phyloP scores from a whole-genome alignment of 2,113 vertebrate genomes.

The Taxidea taxus region DNA sequence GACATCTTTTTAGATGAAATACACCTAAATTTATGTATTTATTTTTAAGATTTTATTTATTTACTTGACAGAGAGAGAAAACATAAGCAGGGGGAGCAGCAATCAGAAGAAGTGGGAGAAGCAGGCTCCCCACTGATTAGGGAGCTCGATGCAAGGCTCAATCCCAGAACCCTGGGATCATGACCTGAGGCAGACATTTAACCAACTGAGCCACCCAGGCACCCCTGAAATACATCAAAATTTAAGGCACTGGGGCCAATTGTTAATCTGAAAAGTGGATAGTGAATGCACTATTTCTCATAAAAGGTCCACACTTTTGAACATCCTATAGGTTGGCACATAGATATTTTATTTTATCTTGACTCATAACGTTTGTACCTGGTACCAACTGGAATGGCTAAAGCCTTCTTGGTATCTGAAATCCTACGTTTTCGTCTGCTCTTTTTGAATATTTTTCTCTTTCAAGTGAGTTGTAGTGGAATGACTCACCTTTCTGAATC shows the following conservation, averaged over 20 bases:
- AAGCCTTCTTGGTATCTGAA: not conserved
- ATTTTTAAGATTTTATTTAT: no score
- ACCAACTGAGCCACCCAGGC: no score
- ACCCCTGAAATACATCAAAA: not conserved
- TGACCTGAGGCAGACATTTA: no score
- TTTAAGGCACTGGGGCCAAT: not conserved
- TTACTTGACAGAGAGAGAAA: no score
- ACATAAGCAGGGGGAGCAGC: no score
- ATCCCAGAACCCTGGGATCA: no score
- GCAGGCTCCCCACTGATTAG: no score
- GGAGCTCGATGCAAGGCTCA: no score
- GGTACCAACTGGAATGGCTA: not conserved
- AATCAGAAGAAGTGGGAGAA: no score
- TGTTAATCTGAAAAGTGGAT: not conserved
- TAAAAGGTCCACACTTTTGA: not conserved
- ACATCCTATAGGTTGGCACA: not conserved
- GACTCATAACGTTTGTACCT: not conserved
- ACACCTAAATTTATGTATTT: no score
- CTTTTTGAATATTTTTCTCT: slow-evolving; percentile 2
- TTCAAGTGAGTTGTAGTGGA: not conserved
- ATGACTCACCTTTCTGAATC: not conserved
- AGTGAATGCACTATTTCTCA: not conserved
- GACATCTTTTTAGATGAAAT: slow-evolving; percentile 4
- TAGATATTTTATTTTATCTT: not conserved
- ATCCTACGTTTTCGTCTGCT: not conserved